Percentiles rank a stretch among this genome's conserved stretches.
Conservation (phyloP, 2,113 vertebrate genomes). For the Coptodon bakossiorum region DNA sequence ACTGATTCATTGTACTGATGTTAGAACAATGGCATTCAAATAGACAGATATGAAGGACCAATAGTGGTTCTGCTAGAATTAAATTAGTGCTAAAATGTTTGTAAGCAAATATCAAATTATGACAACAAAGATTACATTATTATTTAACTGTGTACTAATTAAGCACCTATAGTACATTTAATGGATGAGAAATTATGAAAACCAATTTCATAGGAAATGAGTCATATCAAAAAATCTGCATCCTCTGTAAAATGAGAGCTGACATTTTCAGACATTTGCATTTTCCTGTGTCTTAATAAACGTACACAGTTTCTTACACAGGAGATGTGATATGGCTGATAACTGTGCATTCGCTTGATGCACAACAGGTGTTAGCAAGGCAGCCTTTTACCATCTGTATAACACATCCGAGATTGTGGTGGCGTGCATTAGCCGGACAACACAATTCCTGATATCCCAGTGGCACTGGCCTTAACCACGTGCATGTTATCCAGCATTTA, state of each 20-base stretch:
- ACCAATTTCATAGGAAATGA: background rate
- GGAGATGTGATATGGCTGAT: conserved; percentile 27
- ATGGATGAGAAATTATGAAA: background rate
- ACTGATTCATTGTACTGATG: background rate
- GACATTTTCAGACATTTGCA: background rate
- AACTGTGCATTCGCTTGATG: conserved; percentile 17
- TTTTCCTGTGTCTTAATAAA: background rate
- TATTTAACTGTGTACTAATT: background rate
- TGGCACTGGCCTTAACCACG: background rate
- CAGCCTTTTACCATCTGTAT: conserved; percentile 35
- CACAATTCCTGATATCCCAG: background rate
- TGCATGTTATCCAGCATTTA: background rate
- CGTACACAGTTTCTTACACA: background rate
- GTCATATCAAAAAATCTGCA: background rate
- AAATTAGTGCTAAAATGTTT: background rate
- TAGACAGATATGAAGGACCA: background rate
- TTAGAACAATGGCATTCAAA: background rate
- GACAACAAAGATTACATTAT: background rate
- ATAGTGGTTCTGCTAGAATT: background rate
- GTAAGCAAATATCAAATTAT: background rate
- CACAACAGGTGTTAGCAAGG: conserved; percentile 25
- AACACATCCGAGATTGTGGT: background rate
- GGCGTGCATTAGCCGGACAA: background rate
- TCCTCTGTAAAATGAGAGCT: background rate
- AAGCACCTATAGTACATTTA: background rate